Percentiles rank a stretch among this genome's conserved stretches.
Conservation (phyloP, 2,797 vertebrate genomes). For the Sphenopsis melanotis region DNA sequence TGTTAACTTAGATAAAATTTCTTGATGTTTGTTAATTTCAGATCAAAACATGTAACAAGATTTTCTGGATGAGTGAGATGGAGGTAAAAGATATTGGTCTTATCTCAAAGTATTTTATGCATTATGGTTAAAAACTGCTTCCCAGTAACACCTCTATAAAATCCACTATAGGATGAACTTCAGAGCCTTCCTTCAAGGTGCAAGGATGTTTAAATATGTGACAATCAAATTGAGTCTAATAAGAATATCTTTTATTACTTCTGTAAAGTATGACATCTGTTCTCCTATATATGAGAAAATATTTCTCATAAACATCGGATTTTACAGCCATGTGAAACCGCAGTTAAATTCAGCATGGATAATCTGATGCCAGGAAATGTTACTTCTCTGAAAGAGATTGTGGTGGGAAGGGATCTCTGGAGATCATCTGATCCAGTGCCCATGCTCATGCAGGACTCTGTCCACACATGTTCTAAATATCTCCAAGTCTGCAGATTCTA, state of each 20-base stretch:
- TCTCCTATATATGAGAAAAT: neutral
- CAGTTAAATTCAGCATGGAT: neutral
- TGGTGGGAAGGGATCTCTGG: neutral
- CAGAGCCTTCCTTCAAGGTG: neutral
- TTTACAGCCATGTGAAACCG: neutral
- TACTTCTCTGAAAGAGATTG: neutral
- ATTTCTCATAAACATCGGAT: neutral
- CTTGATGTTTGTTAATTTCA: slow-evolving; percentile 14
- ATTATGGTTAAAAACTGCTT: neutral
- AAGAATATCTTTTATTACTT: neutral
- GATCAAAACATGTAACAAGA: neutral
- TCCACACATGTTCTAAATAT: neutral
- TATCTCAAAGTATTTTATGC: neutral
- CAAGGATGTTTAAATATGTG: neutral
- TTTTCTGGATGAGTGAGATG: neutral
- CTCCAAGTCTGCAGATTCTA: neutral
- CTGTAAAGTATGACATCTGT: neutral
- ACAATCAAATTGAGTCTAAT: neutral
- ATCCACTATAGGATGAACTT: neutral
- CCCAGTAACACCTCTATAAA: neutral
- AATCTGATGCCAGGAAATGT: neutral
- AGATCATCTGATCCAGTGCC: rapidly evolving
- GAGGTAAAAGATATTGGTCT: neutral
- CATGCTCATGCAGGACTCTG: neutral
- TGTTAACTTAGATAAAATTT: neutral